Base-by-base conservation (phyloP, 2,113 vertebrate genomes). In the Melozone crissalis region DNA sequence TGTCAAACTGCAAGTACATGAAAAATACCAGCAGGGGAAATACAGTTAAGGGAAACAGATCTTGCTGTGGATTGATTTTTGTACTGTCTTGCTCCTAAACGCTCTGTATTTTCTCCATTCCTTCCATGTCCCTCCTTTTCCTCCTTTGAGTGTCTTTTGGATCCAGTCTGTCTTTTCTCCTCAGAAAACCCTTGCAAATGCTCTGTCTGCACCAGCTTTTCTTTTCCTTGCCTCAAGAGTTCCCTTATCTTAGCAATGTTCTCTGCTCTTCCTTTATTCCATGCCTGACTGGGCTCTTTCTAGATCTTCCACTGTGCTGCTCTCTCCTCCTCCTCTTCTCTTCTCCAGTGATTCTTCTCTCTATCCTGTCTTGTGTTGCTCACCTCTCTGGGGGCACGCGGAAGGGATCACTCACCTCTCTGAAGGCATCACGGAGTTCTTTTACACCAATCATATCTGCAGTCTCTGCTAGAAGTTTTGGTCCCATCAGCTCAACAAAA, bases 361-460 rank as follows among this genome's bases (percentile, higher is more conserved):
- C 84, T 62, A 61, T 41, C 85, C 61, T 65, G 54, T 35, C 59
- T 79, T 77, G 57, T 87, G 77, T n/a, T 76, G 72, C 69, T 90
- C 55, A 66, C 49, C 59, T 81, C 27, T 85, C 67, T 15, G 39
- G 6, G 35, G n/a, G 3, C 39, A 69, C 0, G 0, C 0, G 0
- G 43, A 44, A 52, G 28, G 33, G 31, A 83, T 59, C 47, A 93
- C 97, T 98, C 87, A 99, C 99, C 98, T 99, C 99, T 97, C 98
- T 99, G 97, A 99, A 99, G 39, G 99, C 99, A 77, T 99, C 99
- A 19, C 99, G 98, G 85, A 99, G 98, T 92, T 99, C 99, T 94
- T 99, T 99, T 37, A 99, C 99, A 51, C 99, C 99, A 15, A 99
- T 99, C 99, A 99, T 99, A 97, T 99, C 99, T 39, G 99, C 99